Evolutionary conservation across 2,888 invertebrate genomes (phyloP).

Genomic region (Trissolcus japonicus): DNA sequence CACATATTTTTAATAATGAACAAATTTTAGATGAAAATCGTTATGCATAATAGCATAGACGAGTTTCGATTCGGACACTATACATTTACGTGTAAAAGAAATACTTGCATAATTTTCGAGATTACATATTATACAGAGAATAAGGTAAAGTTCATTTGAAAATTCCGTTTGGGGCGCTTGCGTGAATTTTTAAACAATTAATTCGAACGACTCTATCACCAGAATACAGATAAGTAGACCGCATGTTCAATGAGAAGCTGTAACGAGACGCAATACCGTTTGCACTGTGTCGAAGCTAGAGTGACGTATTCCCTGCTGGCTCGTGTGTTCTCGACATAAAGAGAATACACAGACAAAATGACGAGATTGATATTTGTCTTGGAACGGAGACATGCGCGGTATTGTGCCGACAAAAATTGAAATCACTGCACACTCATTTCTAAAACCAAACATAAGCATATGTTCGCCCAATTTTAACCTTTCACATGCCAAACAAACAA

Average conservation of each 20-base stretch:
- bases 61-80: too few species aligned
- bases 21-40: too few species aligned
- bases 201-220: conserved; percentile 18
- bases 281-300: conserved; percentile 17
- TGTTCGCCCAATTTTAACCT: neutral
- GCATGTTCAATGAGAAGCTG: conserved; percentile 40
- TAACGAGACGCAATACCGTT: conserved; percentile 27
- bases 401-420: conserved; percentile 32
- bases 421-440: conserved; percentile 22
- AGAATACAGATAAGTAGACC: conserved; percentile 35
- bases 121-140: neutral
- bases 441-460: conserved; percentile 22
- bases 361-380: conserved; percentile 43
- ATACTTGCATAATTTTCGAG: neutral
- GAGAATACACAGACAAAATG: conserved; percentile 47
- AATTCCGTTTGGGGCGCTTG: neutral
- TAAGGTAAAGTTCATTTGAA: neutral
- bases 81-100: neutral
- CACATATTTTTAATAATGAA: too few species aligned
- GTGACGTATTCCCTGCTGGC: conserved; percentile 39
- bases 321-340: conserved; percentile 28
- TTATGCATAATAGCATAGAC: too few species aligned
- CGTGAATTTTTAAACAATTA: conserved; percentile 28
- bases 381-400: conserved; percentile 16
- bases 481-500: neutral